Evolutionary conservation across 2,888 invertebrate species (phyloP).

Genomic region (Apodemia arnacis): DNA sequence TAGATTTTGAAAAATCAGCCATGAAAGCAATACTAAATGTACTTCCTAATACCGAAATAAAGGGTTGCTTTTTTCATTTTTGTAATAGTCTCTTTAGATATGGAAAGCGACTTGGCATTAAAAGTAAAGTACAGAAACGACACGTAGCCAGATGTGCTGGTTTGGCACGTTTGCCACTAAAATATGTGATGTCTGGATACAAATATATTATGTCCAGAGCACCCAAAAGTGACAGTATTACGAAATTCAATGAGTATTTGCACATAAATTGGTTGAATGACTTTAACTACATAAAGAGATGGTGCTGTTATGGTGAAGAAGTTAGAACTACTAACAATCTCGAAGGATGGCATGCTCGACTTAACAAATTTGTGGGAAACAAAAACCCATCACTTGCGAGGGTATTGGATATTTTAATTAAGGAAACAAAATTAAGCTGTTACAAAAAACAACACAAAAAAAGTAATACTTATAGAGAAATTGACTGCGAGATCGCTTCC

Average conservation of each 20-base stretch:
- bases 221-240: slow-evolving; percentile 39
- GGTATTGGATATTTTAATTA: no score
- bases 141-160: slow-evolving; percentile 61
- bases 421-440: no score
- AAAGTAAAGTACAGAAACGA: not conserved
- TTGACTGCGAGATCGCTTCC: no score
- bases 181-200: slow-evolving; percentile 28
- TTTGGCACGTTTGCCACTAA: slow-evolving; percentile 49
- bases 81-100: slow-evolving; percentile 20
- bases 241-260: slow-evolving; percentile 49
- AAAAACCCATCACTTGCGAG: no score
- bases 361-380: no score
- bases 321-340: slow-evolving; percentile 33
- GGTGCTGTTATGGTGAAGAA: slow-evolving; percentile 52
- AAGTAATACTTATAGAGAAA: no score
- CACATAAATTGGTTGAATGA: slow-evolving; percentile 38
- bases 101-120: slow-evolving; percentile 23
- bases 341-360: not conserved
- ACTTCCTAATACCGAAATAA: not conserved
- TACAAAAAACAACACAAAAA: no score
- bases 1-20: slow-evolving; percentile 45
- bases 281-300: slow-evolving; percentile 49
- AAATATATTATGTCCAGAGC: slow-evolving; percentile 53
- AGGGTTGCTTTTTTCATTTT: no score
- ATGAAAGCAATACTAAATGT: slow-evolving; percentile 35